Evolutionary conservation across 2,113 vertebrate genomes (phyloP).

Genomic region (Orycteropus afer): DNA sequence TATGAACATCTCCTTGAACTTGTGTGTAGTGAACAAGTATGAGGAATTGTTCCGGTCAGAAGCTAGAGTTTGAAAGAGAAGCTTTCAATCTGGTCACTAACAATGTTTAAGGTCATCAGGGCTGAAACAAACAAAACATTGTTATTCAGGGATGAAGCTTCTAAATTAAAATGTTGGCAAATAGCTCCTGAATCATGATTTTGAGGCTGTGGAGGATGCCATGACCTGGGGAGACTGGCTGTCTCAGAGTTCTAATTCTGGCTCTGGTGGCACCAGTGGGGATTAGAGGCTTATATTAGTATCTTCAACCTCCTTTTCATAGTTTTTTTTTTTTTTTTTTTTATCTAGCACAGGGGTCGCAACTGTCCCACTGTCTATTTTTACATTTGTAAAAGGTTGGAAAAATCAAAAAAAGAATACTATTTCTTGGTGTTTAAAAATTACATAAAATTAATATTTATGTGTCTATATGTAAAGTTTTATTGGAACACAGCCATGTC

Average conservation of each 20-base stretch:
- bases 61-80: not conserved
- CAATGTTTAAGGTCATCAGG: not conserved
- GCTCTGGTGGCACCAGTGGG: slow-evolving; percentile 50
- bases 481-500: not conserved
- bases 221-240: slow-evolving; percentile 35
- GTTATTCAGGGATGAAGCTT: not conserved
- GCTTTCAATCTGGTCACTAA: slow-evolving; percentile 12
- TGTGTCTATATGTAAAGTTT: not conserved
- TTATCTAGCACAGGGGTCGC: not conserved
- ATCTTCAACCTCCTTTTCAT: slow-evolving; percentile 48
- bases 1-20: not conserved
- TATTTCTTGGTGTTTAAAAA: slow-evolving; percentile 28
- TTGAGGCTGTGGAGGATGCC: not conserved
- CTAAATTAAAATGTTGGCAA: slow-evolving; percentile 55
- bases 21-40: not conserved
- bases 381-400: not conserved
- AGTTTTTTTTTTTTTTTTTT: slow-evolving; percentile 52
- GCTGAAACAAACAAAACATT: not conserved
- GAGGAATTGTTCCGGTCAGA: not conserved
- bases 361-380: not conserved
- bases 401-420: not conserved
- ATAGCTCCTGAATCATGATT: not conserved
- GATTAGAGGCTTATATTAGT: slow-evolving; percentile 64
- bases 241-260: slow-evolving; percentile 67
- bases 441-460: not conserved